Conservation (phyloP, 2,888 invertebrate genomes). For the Drosophila pegasa region DNA sequence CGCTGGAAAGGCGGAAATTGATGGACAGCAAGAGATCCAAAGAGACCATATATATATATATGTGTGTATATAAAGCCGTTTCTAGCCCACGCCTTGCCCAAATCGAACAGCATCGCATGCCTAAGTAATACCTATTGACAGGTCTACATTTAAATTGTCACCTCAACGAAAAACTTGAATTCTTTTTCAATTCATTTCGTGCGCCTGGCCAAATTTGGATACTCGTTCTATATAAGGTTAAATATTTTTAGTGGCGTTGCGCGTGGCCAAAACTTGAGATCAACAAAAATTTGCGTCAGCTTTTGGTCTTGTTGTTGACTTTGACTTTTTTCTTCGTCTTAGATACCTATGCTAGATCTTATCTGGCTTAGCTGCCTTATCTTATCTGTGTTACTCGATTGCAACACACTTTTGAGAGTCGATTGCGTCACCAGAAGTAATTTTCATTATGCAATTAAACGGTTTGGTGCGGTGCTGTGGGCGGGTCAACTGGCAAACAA, state of each 20-base stretch:
- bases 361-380: slow-evolving; percentile 41
- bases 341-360: slow-evolving; percentile 43
- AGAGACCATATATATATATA: neutral
- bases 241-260: slow-evolving; percentile 50
- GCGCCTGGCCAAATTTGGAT: slow-evolving; percentile 53
- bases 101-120: slow-evolving; percentile 41
- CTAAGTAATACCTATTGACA: slow-evolving; percentile 64
- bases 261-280: slow-evolving; percentile 62
- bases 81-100: slow-evolving; percentile 29
- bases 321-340: slow-evolving; percentile 46
- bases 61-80: slow-evolving; percentile 3
- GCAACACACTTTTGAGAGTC: slow-evolving; percentile 28
- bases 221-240: slow-evolving; percentile 52
- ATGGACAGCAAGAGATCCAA: neutral
- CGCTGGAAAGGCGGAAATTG: slow-evolving; percentile 58
- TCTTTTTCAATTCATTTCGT: slow-evolving; percentile 55
- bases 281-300: slow-evolving; percentile 57
- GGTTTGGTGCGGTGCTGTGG: slow-evolving; percentile 29
- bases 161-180: slow-evolving; percentile 57
- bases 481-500: slow-evolving; percentile 44
- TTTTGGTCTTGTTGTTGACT: slow-evolving; percentile 66
- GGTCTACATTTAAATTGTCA: slow-evolving; percentile 67
- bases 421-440: slow-evolving; percentile 58
- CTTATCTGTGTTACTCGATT: slow-evolving; percentile 40
- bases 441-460: slow-evolving; percentile 35